Conservation (phyloP, 2,888 invertebrate genomes). For the Andrena haemorrhoa region DNA sequence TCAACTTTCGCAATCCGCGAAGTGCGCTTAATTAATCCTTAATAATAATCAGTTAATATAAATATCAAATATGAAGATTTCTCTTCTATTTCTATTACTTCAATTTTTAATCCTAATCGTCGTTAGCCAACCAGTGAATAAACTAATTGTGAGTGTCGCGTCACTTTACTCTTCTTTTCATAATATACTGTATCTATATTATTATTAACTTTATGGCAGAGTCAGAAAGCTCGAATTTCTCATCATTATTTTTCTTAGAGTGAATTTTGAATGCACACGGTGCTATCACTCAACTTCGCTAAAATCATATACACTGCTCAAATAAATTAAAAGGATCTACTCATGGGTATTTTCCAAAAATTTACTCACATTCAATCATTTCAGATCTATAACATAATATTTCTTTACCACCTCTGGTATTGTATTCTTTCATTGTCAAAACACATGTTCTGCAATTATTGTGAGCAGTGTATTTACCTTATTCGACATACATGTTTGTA, state of each 20-base stretch:
- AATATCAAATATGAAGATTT: slow-evolving; percentile 26
- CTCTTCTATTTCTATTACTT: slow-evolving; percentile 14
- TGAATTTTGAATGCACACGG: too few relatives aligned
- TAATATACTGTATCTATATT: background rate
- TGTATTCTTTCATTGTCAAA: background rate
- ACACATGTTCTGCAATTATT: background rate
- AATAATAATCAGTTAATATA: slow-evolving; percentile 12
- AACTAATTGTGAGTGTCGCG: slow-evolving; percentile 35
- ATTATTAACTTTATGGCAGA: background rate
- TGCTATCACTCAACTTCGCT: too few relatives aligned
- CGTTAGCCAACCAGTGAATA: slow-evolving; percentile 37
- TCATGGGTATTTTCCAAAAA: background rate
- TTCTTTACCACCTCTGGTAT: background rate
- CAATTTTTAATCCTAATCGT: slow-evolving; percentile 1
- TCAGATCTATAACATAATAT: background rate
- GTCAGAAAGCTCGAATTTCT: background rate
- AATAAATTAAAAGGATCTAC: background rate
- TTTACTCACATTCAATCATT: background rate
- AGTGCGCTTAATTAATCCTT: slow-evolving; percentile 3
- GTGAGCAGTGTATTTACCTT: background rate
- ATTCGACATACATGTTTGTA: background rate
- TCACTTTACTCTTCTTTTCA: background rate
- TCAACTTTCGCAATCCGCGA: slow-evolving; percentile 34
- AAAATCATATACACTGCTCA: background rate
- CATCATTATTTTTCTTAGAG: too few relatives aligned